Evolutionary conservation across 1,140 invertebrate species (phyloP).

Genomic region (Hesperophylax magnus): DNA sequence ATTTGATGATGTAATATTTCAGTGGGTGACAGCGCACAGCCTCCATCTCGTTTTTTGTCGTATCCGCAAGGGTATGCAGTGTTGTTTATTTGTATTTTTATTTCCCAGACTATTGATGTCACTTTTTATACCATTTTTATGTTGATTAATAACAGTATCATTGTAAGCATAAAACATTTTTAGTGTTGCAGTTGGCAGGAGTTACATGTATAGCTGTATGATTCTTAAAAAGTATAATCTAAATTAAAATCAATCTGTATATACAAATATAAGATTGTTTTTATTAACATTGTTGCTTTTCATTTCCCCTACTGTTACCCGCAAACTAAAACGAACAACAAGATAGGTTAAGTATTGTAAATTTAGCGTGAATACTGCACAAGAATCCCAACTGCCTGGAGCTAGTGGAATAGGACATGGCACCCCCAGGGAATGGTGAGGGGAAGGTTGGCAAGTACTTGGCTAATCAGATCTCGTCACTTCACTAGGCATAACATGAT

Average conservation of each 20-base stretch:
- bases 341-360: too few relatives aligned
- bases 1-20: not conserved
- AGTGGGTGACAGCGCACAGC: slow-evolving; percentile 7
- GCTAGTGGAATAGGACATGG: too few relatives aligned
- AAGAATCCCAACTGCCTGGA: too few relatives aligned
- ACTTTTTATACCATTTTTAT: slow-evolving; percentile 24
- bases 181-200: not conserved
- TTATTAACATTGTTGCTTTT: not conserved
- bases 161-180: slow-evolving; percentile 8
- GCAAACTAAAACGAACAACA: too few relatives aligned
- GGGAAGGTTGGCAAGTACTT: too few relatives aligned
- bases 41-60: not conserved
- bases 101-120: slow-evolving; percentile 7
- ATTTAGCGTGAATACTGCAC: too few relatives aligned
- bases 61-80: not conserved
- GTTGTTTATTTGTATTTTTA: slow-evolving; percentile 10
- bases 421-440: too few relatives aligned
- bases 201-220: slow-evolving; percentile 18
- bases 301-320: not conserved
- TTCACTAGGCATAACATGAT: too few relatives aligned
- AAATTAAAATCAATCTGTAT: slow-evolving; percentile 22
- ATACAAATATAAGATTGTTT: slow-evolving; percentile 19
- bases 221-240: not conserved
- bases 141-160: slow-evolving; percentile 1
- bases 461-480: too few relatives aligned